Conservation (phyloP, 2,113 vertebrate species). For the Sceloporus tristichus region DNA sequence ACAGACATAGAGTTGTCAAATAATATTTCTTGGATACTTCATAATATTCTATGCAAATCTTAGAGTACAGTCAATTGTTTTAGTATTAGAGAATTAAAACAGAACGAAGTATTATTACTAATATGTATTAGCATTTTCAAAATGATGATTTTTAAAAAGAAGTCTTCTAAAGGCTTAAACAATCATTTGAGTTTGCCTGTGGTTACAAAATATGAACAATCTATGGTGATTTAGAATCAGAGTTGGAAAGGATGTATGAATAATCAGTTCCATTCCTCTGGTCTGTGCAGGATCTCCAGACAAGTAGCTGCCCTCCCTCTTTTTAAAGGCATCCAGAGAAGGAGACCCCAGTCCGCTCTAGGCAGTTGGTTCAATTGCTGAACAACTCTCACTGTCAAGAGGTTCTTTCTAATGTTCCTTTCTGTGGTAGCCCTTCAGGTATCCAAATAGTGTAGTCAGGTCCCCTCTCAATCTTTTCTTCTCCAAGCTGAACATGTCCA, state of each 20-base stretch:
- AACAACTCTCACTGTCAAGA: too few species aligned
- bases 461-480: too few species aligned
- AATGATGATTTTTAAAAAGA: not conserved
- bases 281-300: too few species aligned
- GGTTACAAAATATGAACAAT: not conserved
- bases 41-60: not conserved
- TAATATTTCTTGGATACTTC: slow-evolving; percentile 27
- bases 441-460: too few species aligned
- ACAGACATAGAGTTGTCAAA: not conserved
- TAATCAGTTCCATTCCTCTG: too few species aligned
- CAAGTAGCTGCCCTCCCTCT: too few species aligned
- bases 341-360: too few species aligned
- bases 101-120: not conserved
- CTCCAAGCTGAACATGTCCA: too few species aligned
- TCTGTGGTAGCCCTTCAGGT: too few species aligned
- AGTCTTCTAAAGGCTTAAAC: not conserved
- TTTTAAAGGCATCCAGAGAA: too few species aligned
- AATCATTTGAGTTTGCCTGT: not conserved
- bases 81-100: not conserved
- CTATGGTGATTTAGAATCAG: not conserved
- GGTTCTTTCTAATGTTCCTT: too few species aligned
- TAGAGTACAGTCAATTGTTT: not conserved
- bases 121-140: not conserved
- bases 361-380: too few species aligned
- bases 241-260: not conserved